Evolutionary conservation across 2,797 vertebrate genomes (phyloP).

Genomic region (Okamejei kenojei): DNA sequence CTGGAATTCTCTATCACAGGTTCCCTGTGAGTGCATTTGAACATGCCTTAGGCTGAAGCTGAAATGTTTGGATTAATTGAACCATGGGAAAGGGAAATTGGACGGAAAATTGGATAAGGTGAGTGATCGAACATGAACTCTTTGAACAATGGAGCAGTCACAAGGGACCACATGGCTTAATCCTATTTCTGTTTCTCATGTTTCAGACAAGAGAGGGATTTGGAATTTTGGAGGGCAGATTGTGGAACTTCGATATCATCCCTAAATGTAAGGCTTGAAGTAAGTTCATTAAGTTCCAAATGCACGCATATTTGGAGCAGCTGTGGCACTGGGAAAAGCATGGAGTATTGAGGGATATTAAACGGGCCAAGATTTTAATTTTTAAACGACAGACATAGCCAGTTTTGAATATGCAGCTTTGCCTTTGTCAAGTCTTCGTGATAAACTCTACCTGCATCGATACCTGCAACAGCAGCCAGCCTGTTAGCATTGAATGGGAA

Average conservation of each 20-base stretch:
- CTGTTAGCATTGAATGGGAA: background rate
- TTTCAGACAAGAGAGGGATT: background rate
- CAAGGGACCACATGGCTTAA: too few species aligned
- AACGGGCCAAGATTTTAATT: background rate
- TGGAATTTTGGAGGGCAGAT: background rate
- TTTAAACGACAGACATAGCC: background rate
- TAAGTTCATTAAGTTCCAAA: background rate
- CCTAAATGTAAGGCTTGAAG: background rate
- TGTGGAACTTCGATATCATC: background rate
- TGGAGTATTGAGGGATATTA: background rate
- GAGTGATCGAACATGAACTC: too few species aligned
- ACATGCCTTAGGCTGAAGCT: too few species aligned
- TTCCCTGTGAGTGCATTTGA: too few species aligned
- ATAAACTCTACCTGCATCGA: background rate
- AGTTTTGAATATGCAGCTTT: background rate
- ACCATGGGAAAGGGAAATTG: background rate
- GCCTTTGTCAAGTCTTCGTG: background rate
- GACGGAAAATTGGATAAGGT: too few species aligned
- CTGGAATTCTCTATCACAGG: too few species aligned
- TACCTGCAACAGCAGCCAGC: background rate
- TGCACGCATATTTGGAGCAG: background rate
- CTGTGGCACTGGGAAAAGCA: background rate
- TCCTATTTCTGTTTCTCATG: background rate
- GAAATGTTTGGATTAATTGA: background rate
- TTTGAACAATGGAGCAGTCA: too few species aligned